A percentile compares a stretch with the other conserved stretches of the same genome.
Conservation (phyloP, 2,797 vertebrate genomes). For the Hyperoplus lanceolatus region DNA sequence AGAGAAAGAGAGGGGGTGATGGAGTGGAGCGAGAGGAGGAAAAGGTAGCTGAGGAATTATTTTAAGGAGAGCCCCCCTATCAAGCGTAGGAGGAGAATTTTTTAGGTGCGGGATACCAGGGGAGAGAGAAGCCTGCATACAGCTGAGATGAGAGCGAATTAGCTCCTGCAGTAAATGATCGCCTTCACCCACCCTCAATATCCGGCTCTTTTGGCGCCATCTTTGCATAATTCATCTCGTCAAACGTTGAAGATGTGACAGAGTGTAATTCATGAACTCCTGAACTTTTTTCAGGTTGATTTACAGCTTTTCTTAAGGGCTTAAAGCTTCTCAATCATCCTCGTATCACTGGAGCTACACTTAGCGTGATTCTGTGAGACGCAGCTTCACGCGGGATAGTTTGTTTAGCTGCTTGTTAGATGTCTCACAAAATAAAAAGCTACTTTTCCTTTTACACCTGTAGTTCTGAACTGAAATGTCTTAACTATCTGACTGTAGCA, state of each 20-base stretch:
- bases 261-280: slow-evolving; percentile 71
- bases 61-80: slow-evolving; percentile 73
- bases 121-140: slow-evolving; percentile 44
- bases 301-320: slow-evolving; percentile 28
- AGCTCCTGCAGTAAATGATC: slow-evolving; percentile 77
- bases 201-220: slow-evolving; percentile 71
- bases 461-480: background rate
- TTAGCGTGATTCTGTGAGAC: slow-evolving; percentile 1
- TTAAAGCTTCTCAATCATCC: slow-evolving; percentile 53
- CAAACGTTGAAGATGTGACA: slow-evolving; percentile 65
- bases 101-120: slow-evolving; percentile 54
- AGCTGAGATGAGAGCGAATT: slow-evolving; percentile 70
- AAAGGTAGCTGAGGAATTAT: slow-evolving; percentile 75
- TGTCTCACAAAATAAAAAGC: slow-evolving; percentile 12
- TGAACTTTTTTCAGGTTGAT: slow-evolving; percentile 66
- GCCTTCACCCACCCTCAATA: slow-evolving; percentile 78
- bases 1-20: slow-evolving; percentile 42
- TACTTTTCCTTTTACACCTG: background rate
- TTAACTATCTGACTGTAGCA: background rate
- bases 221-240: slow-evolving; percentile 81
- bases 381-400: background rate
- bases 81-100: slow-evolving; percentile 59
- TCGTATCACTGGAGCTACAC: slow-evolving; percentile 23
- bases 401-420: slow-evolving; percentile 32
- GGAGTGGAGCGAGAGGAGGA: slow-evolving; percentile 47